phyloP scores from a whole-genome alignment of 1,140 invertebrate genomes.

The Temnothorax longispinosus region DNA sequence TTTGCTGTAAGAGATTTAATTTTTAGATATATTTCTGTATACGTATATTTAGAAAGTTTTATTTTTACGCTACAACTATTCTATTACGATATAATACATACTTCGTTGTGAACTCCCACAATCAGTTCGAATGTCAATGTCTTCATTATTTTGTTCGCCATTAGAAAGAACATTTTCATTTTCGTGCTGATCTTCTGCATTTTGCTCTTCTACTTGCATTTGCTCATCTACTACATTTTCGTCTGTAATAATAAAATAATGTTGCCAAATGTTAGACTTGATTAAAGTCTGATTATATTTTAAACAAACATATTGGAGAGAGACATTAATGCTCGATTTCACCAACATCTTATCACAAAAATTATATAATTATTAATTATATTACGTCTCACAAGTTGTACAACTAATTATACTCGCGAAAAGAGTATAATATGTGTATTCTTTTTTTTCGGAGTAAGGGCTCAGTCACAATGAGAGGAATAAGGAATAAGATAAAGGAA shows the following conservation, averaged over 20 bases:
- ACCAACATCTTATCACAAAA: too few relatives aligned
- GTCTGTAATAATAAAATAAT: constrained; percentile 1
- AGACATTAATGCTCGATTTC: too few relatives aligned
- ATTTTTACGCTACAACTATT: background rate
- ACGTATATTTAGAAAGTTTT: background rate
- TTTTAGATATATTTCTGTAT: background rate
- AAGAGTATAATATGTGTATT: too few relatives aligned
- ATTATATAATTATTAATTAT: too few relatives aligned
- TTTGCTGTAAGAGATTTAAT: background rate
- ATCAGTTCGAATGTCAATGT: background rate
- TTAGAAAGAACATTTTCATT: constrained; percentile 22
- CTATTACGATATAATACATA: background rate
- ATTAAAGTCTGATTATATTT: background rate
- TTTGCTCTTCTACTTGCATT: constrained; percentile 44
- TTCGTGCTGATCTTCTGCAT: constrained; percentile 9
- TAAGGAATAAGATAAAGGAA: too few relatives aligned
- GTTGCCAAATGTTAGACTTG: background rate
- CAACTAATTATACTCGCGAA: too few relatives aligned
- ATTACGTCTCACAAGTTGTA: too few relatives aligned
- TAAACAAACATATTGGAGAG: background rate
- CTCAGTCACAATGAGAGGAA: too few relatives aligned
- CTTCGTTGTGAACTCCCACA: constrained; percentile 12
- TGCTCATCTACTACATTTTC: background rate
- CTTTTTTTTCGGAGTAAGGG: too few relatives aligned
- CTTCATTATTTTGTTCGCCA: background rate